Percentiles rank a stretch among this genome's conserved stretches.
phyloP scores from a whole-genome alignment of 2,888 invertebrate species.

The Rhamphomyia laevipes region DNA sequence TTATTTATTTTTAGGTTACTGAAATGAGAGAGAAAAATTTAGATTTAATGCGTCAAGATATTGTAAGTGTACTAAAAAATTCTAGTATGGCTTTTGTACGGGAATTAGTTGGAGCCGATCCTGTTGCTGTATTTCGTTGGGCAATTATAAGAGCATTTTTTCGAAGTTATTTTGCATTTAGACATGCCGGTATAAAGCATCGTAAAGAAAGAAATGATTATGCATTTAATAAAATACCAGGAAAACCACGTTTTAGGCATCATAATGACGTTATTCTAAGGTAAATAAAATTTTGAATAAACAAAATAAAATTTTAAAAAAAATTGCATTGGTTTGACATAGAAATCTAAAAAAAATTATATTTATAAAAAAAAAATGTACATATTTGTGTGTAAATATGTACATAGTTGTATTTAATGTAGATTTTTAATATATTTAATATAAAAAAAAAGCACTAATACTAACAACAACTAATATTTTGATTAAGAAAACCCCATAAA shows the following conservation, averaged over 20 bases:
- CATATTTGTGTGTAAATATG: too few species aligned
- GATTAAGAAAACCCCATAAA: too few species aligned
- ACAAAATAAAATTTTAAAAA: neutral
- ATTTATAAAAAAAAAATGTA: too few species aligned
- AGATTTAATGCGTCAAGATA: conserved; percentile 88
- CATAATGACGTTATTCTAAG: conserved; percentile 31
- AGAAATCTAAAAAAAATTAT: too few species aligned
- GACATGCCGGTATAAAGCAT: conserved; percentile 66
- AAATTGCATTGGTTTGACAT: too few species aligned
- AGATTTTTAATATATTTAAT: too few species aligned
- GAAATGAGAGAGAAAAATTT: conserved; percentile 95
- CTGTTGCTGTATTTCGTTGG: conserved; percentile 88
- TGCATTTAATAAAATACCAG: conserved; percentile 19
- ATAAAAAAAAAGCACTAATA: too few species aligned
- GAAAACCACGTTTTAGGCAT: conserved; percentile 20
- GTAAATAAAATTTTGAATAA: conserved; percentile 9
- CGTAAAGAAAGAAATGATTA: conserved; percentile 46
- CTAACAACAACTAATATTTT: too few species aligned
- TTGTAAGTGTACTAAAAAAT: conserved; percentile 86
- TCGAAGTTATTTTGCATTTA: conserved; percentile 81
- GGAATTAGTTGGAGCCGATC: conserved; percentile 86
- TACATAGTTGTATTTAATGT: too few species aligned
- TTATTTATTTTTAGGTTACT: conserved; percentile 45
- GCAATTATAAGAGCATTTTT: conserved; percentile 86
- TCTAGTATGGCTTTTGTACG: conserved; percentile 86